These are phyloP conservation scores for Scelioninae gen. 1 DNA, from an alignment of 2,888 invertebrate genomes.

Conservation along the genomic window DNA sequence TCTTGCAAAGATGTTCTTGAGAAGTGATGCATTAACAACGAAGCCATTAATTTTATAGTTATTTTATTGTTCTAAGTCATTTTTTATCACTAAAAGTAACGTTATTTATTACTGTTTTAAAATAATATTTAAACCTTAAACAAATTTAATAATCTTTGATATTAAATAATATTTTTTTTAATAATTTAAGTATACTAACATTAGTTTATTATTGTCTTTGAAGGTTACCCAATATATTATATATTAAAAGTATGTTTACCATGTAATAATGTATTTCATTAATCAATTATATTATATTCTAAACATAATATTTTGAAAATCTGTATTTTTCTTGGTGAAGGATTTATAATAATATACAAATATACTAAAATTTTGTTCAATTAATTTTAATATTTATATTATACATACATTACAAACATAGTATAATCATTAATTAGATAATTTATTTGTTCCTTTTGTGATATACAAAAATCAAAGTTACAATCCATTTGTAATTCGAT, in stretches of 20 bases:
- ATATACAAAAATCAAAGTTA: constrained; percentile 40
- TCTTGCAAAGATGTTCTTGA: constrained; percentile 13
- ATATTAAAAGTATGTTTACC: too few relatives aligned
- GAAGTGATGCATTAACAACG: constrained; percentile 7
- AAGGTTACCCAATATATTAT: too few relatives aligned
- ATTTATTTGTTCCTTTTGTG: constrained; percentile 16
- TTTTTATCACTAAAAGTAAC: constrained; percentile 12
- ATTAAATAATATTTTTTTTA: neutral
- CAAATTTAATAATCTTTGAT: neutral
- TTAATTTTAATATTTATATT: constrained; percentile 40
- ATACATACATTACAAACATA: constrained; percentile 46
- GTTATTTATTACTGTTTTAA: neutral
- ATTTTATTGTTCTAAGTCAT: constrained; percentile 16
- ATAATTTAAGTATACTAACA: too few relatives aligned
- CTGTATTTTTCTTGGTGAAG: neutral
- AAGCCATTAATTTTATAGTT: constrained; percentile 4
- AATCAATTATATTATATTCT: neutral
- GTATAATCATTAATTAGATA: constrained; percentile 33
- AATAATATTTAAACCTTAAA: too few relatives aligned
- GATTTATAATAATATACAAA: neutral
- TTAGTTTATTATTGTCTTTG: too few relatives aligned
- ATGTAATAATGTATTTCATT: too few relatives aligned
- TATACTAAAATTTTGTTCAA: neutral
- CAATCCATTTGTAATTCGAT: constrained; percentile 42
- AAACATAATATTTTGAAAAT: neutral